phyloP scores from a whole-genome alignment of 2,888 invertebrate genomes.

The Cataglyphis albicans region DNA sequence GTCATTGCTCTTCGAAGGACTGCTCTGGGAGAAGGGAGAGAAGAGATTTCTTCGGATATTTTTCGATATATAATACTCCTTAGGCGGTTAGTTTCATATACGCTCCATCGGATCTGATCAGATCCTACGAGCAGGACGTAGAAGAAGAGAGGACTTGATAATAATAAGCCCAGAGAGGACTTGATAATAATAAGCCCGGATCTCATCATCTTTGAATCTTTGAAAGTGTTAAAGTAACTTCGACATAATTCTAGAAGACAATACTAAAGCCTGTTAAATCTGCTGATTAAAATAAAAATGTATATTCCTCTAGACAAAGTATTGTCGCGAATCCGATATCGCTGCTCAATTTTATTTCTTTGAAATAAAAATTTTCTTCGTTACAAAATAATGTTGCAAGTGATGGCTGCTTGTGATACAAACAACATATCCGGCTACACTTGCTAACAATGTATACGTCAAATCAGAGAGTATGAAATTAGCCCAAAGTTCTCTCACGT shows the following conservation, averaged over 20 bases:
- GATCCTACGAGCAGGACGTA: constrained; percentile 71
- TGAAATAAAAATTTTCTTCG: neutral
- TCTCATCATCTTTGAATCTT: constrained; percentile 63
- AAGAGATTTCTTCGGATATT: constrained; percentile 76
- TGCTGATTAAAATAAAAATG: constrained; percentile 24
- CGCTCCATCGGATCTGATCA: constrained; percentile 83
- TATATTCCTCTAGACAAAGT: constrained; percentile 27
- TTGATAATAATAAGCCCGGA: constrained; percentile 80
- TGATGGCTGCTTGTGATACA: neutral
- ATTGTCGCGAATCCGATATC: neutral
- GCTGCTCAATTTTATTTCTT: neutral
- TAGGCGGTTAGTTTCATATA: constrained; percentile 83
- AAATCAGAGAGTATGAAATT: neutral
- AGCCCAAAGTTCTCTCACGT: neutral
- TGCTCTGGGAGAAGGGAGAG: constrained; percentile 60
- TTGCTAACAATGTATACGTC: neutral
- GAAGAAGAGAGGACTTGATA: constrained; percentile 74
- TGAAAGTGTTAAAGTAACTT: constrained; percentile 60
- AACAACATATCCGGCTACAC: neutral
- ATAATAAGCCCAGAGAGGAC: constrained; percentile 78
- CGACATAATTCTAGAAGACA: constrained; percentile 53
- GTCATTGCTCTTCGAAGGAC: constrained; percentile 78
- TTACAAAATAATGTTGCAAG: neutral
- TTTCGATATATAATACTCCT: constrained; percentile 83
- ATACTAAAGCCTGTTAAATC: constrained; percentile 14